Percentiles rank a stretch among this genome's conserved stretches.
These are phyloP conservation scores for Orycteropus afer DNA, from an alignment of 2,113 vertebrate species.

Conservation along the genomic window DNA sequence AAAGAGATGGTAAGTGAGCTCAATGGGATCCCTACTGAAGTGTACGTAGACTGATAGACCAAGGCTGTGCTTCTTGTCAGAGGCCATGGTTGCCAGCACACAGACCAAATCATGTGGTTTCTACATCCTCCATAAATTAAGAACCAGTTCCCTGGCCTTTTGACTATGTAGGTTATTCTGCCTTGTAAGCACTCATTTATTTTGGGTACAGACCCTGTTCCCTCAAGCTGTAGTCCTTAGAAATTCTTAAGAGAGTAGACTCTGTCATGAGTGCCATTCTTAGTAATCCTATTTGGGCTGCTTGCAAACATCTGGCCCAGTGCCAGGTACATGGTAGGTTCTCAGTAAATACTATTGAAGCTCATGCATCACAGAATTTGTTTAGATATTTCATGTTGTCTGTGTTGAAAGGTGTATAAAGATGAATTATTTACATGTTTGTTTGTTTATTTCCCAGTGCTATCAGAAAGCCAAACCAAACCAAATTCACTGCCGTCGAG, in stretches of 20 bases:
- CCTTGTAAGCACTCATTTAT: conserved; percentile 24
- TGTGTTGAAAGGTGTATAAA: not conserved
- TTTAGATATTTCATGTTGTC: not conserved
- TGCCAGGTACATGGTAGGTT: not conserved
- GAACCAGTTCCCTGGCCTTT: not conserved
- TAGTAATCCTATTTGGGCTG: not conserved
- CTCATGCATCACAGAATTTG: not conserved
- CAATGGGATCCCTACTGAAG: conserved; percentile 51
- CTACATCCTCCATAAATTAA: not conserved
- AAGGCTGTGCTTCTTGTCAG: conserved; percentile 64
- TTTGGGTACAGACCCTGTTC: conserved; percentile 2
- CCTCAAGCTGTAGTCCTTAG: conserved; percentile 60
- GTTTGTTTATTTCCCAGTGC: not conserved
- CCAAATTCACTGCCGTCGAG: too few relatives aligned
- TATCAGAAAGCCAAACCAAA: too few relatives aligned
- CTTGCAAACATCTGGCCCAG: not conserved
- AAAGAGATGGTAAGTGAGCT: conserved; percentile 86
- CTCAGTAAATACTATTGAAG: not conserved
- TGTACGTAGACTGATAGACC: not conserved
- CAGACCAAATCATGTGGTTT: conserved; percentile 62
- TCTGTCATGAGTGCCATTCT: not conserved
- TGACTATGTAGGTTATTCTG: conserved; percentile 42
- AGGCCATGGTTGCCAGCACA: conserved; percentile 71
- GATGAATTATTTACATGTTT: not conserved
- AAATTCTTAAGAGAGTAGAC: conserved; percentile 66